These are phyloP conservation scores for Pseudorectes ferrugineus DNA, from an alignment of 2,113 vertebrate genomes.

Conservation along the genomic window DNA sequence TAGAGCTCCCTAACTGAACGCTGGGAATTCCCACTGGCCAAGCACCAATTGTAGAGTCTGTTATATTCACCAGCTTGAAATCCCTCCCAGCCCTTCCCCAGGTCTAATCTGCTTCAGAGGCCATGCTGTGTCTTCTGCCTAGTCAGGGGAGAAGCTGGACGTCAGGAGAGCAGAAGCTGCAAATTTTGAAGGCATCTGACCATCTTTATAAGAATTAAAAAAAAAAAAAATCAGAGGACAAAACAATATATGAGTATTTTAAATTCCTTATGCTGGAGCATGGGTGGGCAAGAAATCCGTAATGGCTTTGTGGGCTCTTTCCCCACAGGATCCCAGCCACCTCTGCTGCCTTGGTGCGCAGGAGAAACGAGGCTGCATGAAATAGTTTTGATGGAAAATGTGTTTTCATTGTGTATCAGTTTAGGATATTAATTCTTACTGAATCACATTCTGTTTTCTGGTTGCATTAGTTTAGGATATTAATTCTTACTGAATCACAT, in stretches of 20 bases:
- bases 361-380: neutral
- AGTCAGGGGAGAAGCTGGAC: neutral
- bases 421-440: neutral
- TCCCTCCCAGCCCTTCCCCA: neutral
- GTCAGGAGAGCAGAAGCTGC: neutral
- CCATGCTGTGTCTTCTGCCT: neutral
- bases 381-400: neutral
- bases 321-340: neutral
- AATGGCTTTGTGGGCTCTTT: neutral
- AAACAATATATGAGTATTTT: neutral
- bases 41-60: neutral
- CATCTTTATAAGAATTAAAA: neutral
- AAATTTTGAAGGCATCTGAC: neutral
- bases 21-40: neutral
- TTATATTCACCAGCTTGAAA: neutral
- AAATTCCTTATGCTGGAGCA: neutral
- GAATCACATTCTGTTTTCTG: neutral
- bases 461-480: neutral
- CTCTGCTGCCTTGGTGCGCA: neutral
- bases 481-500: slow-evolving; percentile 4
- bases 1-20: neutral
- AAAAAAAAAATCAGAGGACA: neutral
- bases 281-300: accelerated
- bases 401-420: neutral
- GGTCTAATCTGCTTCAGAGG: neutral